phyloP scores from a whole-genome alignment of 2,888 invertebrate genomes.

The Germaria angustata region DNA sequence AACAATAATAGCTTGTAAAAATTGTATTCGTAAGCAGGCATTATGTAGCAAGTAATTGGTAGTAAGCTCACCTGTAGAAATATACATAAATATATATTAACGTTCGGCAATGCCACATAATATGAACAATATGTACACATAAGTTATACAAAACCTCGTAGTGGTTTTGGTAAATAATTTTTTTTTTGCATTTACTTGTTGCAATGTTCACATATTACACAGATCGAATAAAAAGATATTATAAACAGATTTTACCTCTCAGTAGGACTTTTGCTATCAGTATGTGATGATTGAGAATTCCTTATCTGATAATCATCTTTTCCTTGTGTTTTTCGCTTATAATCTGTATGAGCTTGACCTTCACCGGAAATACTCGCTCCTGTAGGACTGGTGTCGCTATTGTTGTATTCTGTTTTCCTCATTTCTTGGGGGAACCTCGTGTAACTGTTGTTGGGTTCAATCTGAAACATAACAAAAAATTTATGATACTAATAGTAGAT shows the following conservation, averaged over 20 bases:
- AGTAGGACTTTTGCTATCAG: conserved; percentile 83
- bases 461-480: conserved; percentile 66
- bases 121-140: too few species aligned
- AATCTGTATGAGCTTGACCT: conserved; percentile 55
- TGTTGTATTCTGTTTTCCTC: conserved; percentile 73
- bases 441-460: conserved; percentile 71
- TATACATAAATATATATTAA: too few species aligned
- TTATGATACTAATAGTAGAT: too few species aligned
- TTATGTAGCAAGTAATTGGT: too few species aligned
- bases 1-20: too few species aligned
- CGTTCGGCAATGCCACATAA: too few species aligned
- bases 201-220: conserved; percentile 4
- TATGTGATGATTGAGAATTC: conserved; percentile 86
- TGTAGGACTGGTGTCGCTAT: conserved; percentile 76
- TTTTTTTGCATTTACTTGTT: background rate
- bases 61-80: too few species aligned
- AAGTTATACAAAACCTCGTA: too few species aligned
- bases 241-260: conserved; percentile 82
- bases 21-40: too few species aligned
- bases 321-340: conserved; percentile 81
- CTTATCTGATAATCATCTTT: conserved; percentile 87
- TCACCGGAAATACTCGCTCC: conserved; percentile 76
- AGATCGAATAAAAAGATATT: background rate
- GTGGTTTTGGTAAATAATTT: too few species aligned
- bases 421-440: conserved; percentile 73